Evolutionary conservation across 2,888 invertebrate genomes (phyloP).

Genomic region (Diachrysia chrysitis): DNA sequence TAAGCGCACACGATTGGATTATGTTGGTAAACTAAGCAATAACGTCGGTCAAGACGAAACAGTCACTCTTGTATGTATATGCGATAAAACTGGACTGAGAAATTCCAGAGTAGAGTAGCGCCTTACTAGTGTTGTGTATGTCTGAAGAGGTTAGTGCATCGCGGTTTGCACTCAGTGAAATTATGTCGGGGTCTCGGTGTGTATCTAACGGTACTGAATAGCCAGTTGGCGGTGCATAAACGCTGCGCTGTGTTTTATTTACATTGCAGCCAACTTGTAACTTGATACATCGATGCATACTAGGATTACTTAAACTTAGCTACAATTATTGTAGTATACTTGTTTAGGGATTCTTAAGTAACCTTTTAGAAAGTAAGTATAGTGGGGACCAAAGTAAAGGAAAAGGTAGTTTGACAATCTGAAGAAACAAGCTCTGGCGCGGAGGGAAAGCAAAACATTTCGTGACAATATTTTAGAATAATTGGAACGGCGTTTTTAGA

Average conservation of each 20-base stretch:
- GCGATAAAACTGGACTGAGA: constrained; percentile 41
- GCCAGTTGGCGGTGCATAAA: constrained; percentile 75
- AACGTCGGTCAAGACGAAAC: constrained; percentile 37
- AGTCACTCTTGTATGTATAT: constrained; percentile 29
- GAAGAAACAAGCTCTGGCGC: background rate
- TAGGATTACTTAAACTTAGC: constrained; percentile 45
- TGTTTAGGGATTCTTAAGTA: constrained; percentile 36
- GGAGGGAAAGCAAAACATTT: background rate
- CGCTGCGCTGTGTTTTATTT: constrained; percentile 73
- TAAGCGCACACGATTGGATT: constrained; percentile 39
- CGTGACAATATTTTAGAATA: background rate
- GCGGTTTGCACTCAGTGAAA: constrained; percentile 72
- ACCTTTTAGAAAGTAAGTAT: constrained; percentile 41
- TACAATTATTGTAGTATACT: constrained; percentile 30
- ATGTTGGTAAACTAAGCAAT: constrained; percentile 47
- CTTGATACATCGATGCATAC: constrained; percentile 64
- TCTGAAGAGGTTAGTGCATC: constrained; percentile 65
- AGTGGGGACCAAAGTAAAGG: background rate
- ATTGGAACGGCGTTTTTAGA: background rate
- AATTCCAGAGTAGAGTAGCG: constrained; percentile 38
- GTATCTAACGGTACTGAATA: constrained; percentile 79
- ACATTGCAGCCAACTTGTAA: constrained; percentile 72
- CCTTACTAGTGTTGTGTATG: constrained; percentile 48
- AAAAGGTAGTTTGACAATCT: constrained; percentile 15
- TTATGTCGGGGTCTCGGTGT: constrained; percentile 73